Percentiles rank a stretch among this genome's conserved stretches.
These are phyloP conservation scores for Protomyctophum bolini DNA, from an alignment of 2,113 vertebrate genomes.

Conservation along the genomic window DNA sequence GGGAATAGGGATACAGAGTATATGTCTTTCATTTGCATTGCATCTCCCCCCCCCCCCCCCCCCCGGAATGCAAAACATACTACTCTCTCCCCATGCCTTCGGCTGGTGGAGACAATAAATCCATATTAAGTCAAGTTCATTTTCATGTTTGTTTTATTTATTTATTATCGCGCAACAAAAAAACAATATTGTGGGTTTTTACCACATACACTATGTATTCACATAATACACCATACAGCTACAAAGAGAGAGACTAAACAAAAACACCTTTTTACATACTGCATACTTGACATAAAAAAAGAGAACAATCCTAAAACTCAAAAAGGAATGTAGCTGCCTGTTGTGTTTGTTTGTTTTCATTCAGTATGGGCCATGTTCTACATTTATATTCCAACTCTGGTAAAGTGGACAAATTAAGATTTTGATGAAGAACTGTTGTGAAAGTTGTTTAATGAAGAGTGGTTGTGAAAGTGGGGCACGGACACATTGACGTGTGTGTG, in stretches of 20 bases:
- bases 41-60: too few relatives aligned
- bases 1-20: too few relatives aligned
- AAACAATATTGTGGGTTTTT: slow-evolving; percentile 83
- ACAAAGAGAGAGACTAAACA: slow-evolving; percentile 84
- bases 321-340: slow-evolving; percentile 85
- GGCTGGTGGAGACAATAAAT: too few relatives aligned
- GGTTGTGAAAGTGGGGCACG: slow-evolving; percentile 44
- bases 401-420: slow-evolving; percentile 47
- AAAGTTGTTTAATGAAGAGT: slow-evolving; percentile 13
- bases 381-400: slow-evolving; percentile 45
- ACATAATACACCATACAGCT: slow-evolving; percentile 87
- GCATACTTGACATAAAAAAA: slow-evolving; percentile 84
- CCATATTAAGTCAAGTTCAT: slow-evolving; percentile 65
- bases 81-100: too few relatives aligned
- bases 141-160: slow-evolving; percentile 75
- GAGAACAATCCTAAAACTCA: slow-evolving; percentile 80
- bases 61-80: too few relatives aligned
- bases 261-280: slow-evolving; percentile 85
- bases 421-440: slow-evolving; percentile 29
- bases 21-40: too few relatives aligned
- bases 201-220: slow-evolving; percentile 88
- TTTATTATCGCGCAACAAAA: slow-evolving; percentile 83
- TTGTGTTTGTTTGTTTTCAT: slow-evolving; percentile 65
- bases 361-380: slow-evolving; percentile 47
- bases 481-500: slow-evolving; percentile 54